phyloP scores from a whole-genome alignment of 2,113 vertebrate species.

The Tretioscincus oriximinensis region DNA sequence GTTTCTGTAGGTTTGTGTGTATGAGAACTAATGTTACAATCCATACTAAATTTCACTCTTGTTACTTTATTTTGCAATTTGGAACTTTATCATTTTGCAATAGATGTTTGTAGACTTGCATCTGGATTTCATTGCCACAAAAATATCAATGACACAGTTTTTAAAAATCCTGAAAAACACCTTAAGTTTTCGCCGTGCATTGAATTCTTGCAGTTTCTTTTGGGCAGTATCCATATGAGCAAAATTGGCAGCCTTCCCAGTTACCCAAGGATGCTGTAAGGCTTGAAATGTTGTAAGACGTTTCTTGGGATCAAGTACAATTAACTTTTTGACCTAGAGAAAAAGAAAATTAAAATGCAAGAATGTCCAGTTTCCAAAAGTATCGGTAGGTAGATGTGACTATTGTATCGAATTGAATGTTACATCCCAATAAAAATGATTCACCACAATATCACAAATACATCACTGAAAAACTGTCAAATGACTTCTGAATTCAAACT shows the following conservation, averaged over 20 bases:
- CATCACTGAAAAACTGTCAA: neutral
- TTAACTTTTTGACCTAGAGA: conserved; percentile 84
- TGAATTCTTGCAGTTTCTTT: conserved; percentile 90
- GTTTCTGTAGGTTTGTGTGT: neutral
- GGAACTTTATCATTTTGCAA: neutral
- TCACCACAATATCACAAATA: neutral
- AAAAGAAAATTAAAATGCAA: neutral
- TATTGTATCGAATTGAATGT: neutral
- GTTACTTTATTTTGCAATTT: neutral
- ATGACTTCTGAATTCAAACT: neutral
- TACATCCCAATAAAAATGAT: neutral
- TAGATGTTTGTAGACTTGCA: neutral
- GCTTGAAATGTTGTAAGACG: conserved; percentile 85
- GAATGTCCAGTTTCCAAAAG: neutral
- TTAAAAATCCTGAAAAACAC: conserved; percentile 54
- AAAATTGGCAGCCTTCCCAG: conserved; percentile 87
- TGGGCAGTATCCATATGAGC: conserved; percentile 89
- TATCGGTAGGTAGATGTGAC: neutral
- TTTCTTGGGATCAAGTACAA: conserved; percentile 88
- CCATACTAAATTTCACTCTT: neutral
- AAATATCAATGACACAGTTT: neutral
- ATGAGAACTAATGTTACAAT: neutral
- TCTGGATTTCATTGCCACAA: neutral
- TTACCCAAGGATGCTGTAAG: conserved; percentile 88
- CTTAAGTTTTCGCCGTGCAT: conserved; percentile 88